Percentiles rank a stretch among this genome's conserved stretches.
Evolutionary conservation across 1,140 invertebrate genomes (phyloP).

Genomic region (Rhyacophila brunnea): DNA sequence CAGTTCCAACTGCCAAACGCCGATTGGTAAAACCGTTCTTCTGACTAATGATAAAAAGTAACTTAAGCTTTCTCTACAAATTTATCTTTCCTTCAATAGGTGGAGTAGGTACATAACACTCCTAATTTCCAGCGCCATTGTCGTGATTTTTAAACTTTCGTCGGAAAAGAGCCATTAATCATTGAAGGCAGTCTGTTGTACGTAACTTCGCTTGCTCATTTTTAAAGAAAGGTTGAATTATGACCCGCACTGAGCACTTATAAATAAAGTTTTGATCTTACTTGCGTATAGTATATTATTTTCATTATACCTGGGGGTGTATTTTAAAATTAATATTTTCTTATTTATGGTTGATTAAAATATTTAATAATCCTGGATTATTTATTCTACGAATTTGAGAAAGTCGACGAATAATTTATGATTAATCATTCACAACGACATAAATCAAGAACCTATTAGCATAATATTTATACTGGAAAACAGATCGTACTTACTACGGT

Average conservation of each 20-base stretch:
- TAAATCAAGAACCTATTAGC: no score
- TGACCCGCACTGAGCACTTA: not conserved
- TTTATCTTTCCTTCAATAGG: constrained; percentile 15
- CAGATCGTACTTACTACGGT: no score
- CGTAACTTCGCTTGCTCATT: constrained; percentile 5
- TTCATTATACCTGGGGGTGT: no score
- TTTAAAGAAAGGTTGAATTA: constrained; percentile 12
- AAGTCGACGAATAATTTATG: no score
- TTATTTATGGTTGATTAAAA: no score
- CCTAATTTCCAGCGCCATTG: constrained; percentile 19
- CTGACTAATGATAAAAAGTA: constrained; percentile 18
- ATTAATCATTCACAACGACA: no score
- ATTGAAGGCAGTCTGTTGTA: constrained; percentile 13
- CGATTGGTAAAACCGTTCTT: constrained; percentile 7
- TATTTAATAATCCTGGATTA: no score
- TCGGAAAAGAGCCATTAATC: constrained; percentile 16
- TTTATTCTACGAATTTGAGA: no score
- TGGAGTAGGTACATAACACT: constrained; percentile 4
- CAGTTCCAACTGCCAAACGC: not conserved
- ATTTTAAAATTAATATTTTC: no score
- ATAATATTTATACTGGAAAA: no score
- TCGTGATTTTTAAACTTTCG: constrained; percentile 24
- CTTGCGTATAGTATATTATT: no score
- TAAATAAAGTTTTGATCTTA: constrained; percentile 2
- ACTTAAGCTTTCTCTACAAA: constrained; percentile 15